Conservation (phyloP, 2,888 invertebrate genomes). For the Neuroscelio doddi region DNA sequence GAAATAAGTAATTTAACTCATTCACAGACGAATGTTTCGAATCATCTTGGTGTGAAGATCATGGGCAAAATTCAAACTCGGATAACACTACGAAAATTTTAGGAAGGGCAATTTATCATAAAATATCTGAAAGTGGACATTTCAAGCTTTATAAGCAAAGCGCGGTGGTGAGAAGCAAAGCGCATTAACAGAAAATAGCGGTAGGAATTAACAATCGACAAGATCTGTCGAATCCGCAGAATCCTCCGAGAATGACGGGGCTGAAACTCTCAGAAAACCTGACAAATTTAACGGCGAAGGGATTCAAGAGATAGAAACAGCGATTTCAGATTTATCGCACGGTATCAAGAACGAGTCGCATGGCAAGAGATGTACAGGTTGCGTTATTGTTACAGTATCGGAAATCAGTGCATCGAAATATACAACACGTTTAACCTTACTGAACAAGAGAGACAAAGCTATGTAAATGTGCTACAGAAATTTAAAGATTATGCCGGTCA, state of each 20-base stretch:
- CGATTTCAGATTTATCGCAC: conserved; percentile 15
- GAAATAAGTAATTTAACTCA: too few species aligned
- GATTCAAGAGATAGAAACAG: conserved; percentile 22
- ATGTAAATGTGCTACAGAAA: conserved; percentile 23
- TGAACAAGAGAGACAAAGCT: conserved; percentile 15
- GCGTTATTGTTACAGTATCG: conserved; percentile 51
- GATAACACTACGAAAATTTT: too few species aligned
- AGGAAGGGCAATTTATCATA: too few species aligned
- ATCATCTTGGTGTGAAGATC: too few species aligned
- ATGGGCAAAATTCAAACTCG: too few species aligned
- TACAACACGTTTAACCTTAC: conserved; percentile 49
- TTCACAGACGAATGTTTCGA: too few species aligned
- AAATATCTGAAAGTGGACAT: too few species aligned
- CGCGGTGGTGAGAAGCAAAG: too few species aligned
- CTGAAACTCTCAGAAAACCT: conserved; percentile 16
- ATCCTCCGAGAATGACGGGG: conserved; percentile 2
- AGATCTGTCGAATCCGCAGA: too few species aligned
- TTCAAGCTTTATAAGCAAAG: too few species aligned
- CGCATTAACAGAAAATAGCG: too few species aligned
- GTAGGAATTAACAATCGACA: too few species aligned
- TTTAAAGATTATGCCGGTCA: conserved; percentile 42
- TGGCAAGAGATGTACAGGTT: conserved; percentile 40
- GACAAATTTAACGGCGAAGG: conserved; percentile 14
- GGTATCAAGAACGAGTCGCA: conserved; percentile 45
- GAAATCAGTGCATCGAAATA: conserved; percentile 48